Base-by-base conservation (phyloP, 2,888 invertebrate species). In the Gastracanthus pulcherrimus region DNA sequence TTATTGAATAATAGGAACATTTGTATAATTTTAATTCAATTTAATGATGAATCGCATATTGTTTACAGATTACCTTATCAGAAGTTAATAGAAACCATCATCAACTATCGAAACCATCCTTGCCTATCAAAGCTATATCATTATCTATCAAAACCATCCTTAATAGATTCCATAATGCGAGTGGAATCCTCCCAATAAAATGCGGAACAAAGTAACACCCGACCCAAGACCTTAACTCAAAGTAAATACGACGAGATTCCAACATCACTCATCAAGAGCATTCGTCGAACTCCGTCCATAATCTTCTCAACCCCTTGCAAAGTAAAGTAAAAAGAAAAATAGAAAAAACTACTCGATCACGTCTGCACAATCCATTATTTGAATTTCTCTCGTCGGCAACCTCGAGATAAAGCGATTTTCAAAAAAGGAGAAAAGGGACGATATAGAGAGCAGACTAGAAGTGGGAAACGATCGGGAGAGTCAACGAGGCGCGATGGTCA, bases 401-500 rank as follows among this genome's bases (percentile, higher is more conserved):
- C 51, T 11, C 3, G 64, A 82, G 66, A 82, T 80, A 75, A 80
- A 77, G 55, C 69, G 72, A 77, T 82, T 82, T 76, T 76, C 19
- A 60, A 67, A 66, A 78, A 60, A 31, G 71, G 38, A 34, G 64
- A n/a, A 71, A 51, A 77, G 0, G 36, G 31, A 16, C 19, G 45
- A 23, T 41, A 60, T 16, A n/a, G 31, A 45, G 23, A 51, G 26
- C 0, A 48, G 31, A 23, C 45, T 41, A 31, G 38, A 48, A 71
- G 34, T 13, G 19, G 11, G 6, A 6, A 58, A 58, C 19, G 66
- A 78, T 66, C 41, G 66, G 31, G 34, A 36, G 34, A 16, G 38
- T 19, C 55, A 70, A 74, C 45, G 69, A 69, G 16, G 38, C 67
- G 55, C 19, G 70, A 79, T 87, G 90, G 89, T 89, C 90, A 88